Base-by-base conservation (phyloP, 2,113 vertebrate species). In the Petroica traversi region DNA sequence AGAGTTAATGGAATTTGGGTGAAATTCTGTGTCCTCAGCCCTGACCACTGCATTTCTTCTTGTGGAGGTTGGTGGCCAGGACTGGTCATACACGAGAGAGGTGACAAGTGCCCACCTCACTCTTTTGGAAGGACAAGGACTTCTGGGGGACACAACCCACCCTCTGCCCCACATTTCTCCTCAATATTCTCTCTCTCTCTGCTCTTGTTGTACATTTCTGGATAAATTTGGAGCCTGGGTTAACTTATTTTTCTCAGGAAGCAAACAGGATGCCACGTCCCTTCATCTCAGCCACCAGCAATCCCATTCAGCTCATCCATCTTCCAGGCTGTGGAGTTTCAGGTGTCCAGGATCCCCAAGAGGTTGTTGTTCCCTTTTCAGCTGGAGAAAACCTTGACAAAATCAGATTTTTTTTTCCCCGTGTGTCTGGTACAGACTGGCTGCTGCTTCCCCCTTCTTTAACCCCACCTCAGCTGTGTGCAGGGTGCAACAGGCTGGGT, bases 341-440 rank as follows among this genome's bases (percentile, higher is more conserved):
- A 24, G 15, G 23, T 52, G 5, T 18, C 16, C 23, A 54, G 3
- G 6, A 69, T 24, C 31, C 18, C 16, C 15, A 74, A 15, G 20
- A 77, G 16, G 2, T 8, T 46, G 15, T 12, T 77, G 8, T 12
- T 86, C 14, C 7, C 18, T 41, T 69, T 75, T 11, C 23, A 89
- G 25, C 1, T 38, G 68, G 24, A 64, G 31, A 91, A 57, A 34
- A 41, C 14, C 54, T 45, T 3, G 11, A 6, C 5, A 20, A 82
- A 85, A 75, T 20, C 14, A 33, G 29, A 7, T 3, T 13, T 63
- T 76, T 63, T 76, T 79, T 59, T 55, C 11, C 23, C 51, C 3
- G 0, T 19, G 40, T 41, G n/a, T 8, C 9, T 48, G 24, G 29
- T 26, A 54, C 0, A 0, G 25, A n/a, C 8, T 0, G 0, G 59